These are phyloP conservation scores for Xerus inauris DNA, from an alignment of 2,113 vertebrate genomes.

Conservation along the genomic window DNA sequence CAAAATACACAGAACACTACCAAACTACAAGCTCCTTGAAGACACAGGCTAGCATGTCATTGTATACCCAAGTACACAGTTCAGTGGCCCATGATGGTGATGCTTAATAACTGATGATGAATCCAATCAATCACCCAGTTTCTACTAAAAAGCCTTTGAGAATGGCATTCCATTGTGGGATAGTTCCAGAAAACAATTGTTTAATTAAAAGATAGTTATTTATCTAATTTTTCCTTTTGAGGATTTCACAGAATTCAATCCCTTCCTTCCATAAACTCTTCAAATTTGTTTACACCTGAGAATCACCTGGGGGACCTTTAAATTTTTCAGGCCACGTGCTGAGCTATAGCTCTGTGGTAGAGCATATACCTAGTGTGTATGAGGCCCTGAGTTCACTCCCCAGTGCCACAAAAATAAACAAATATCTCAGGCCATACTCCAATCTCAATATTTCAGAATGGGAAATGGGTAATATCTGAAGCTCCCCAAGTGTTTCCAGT, in stretches of 20 bases:
- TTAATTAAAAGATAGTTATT: neutral
- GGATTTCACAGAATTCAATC: neutral
- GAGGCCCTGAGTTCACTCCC: neutral
- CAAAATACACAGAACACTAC: neutral
- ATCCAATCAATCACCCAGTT: neutral
- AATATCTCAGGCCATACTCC: neutral
- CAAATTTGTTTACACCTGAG: neutral
- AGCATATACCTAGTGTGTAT: neutral
- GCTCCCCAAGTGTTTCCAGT: neutral
- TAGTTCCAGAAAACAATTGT: neutral
- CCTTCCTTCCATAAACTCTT: constrained; percentile 23
- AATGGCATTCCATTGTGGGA: neutral
- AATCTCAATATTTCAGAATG: neutral
- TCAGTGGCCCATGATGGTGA: neutral
- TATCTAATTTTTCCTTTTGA: neutral
- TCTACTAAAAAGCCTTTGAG: neutral
- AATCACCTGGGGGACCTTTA: neutral
- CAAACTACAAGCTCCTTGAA: neutral
- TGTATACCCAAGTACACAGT: neutral
- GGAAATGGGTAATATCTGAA: neutral
- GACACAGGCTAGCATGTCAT: neutral
- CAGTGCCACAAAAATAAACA: neutral
- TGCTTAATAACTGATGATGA: neutral
- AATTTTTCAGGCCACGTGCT: neutral
- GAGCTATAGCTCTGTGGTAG: neutral